Percentiles rank a stretch among this genome's conserved stretches.
Conservation (phyloP, 2,888 invertebrate genomes). For the Nephrotoma appendiculata region DNA sequence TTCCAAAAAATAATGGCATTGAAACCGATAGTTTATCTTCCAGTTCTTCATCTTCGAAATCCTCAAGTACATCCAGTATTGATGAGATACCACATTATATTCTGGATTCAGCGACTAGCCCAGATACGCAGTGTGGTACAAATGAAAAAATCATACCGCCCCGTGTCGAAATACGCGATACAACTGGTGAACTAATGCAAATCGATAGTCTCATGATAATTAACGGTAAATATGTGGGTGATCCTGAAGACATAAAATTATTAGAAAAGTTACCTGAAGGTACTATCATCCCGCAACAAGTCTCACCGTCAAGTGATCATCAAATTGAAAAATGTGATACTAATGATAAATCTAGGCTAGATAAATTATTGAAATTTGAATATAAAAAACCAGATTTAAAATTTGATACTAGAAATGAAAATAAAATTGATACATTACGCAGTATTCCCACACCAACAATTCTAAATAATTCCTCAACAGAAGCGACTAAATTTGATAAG, state of each 20-base stretch:
- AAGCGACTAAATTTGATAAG: conserved; percentile 21
- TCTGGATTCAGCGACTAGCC: conserved; percentile 32
- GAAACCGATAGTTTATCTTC: conserved; percentile 39
- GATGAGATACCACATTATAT: conserved; percentile 33
- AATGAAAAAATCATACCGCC: conserved; percentile 36
- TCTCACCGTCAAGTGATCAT: neutral
- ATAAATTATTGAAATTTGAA: conserved; percentile 17
- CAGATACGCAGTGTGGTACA: conserved; percentile 26
- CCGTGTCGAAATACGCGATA: conserved; percentile 57
- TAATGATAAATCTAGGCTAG: conserved; percentile 17
- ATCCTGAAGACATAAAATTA: conserved; percentile 30
- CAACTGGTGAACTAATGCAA: conserved; percentile 49
- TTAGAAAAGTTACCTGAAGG: conserved; percentile 29
- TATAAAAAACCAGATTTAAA: conserved; percentile 23
- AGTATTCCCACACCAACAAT: conserved; percentile 24
- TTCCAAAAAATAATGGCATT: conserved; percentile 29
- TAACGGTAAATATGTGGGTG: conserved; percentile 32
- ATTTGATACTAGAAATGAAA: conserved; percentile 31
- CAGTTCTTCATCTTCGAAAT: conserved; percentile 7
- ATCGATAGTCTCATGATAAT: conserved; percentile 43
- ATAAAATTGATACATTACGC: conserved; percentile 31
- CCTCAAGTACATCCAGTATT: conserved; percentile 34
- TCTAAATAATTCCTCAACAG: conserved; percentile 19
- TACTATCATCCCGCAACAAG: conserved; percentile 11
- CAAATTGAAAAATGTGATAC: conserved; percentile 8